These are phyloP conservation scores for Gila robusta DNA, from an alignment of 2,797 vertebrate genomes.

Conservation along the genomic window DNA sequence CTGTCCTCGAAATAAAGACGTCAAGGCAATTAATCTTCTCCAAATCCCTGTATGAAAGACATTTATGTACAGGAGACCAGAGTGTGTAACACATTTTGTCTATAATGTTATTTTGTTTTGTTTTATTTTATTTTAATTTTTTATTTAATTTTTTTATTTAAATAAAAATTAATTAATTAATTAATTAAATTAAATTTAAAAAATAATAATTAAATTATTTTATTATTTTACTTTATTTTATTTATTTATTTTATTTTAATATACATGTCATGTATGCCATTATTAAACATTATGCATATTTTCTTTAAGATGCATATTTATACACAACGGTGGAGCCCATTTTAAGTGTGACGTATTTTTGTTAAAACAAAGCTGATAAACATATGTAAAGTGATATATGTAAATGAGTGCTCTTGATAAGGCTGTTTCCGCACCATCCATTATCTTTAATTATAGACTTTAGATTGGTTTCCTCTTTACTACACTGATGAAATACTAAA, in stretches of 20 bases:
- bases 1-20: background rate
- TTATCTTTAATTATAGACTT: slow-evolving; percentile 31
- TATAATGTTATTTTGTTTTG: background rate
- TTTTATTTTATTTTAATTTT: background rate
- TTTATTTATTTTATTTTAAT: background rate
- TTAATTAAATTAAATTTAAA: no score
- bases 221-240: no score
- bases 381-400: background rate
- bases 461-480: slow-evolving; percentile 11
- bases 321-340: background rate
- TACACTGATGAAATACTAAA: background rate
- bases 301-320: background rate
- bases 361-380: background rate
- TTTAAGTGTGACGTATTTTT: background rate
- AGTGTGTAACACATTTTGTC: background rate
- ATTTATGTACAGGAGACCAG: background rate
- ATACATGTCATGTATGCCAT: background rate
- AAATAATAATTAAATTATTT: no score
- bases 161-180: no score
- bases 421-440: slow-evolving; percentile 4
- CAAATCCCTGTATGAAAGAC: background rate
- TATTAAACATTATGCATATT: background rate
- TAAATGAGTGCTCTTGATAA: slow-evolving; percentile 19
- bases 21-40: background rate
- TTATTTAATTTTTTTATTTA: background rate